Conservation (phyloP, 1,140 invertebrate genomes). For the Gryon sp. region DNA sequence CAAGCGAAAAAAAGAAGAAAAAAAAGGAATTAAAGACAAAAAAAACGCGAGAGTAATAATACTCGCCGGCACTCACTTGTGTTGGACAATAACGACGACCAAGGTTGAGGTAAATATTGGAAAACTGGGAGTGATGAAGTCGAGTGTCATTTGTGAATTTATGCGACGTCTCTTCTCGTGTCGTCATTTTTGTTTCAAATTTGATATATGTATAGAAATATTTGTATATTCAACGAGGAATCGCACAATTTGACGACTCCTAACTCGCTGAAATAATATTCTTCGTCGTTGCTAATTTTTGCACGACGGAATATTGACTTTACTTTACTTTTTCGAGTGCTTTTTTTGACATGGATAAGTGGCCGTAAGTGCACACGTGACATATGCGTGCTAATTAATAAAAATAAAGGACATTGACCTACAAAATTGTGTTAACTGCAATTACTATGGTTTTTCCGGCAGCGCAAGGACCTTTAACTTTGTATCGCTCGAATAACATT, state of each 20-base stretch:
- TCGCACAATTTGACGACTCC: too few relatives aligned
- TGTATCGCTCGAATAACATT: background rate
- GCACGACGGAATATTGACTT: slow-evolving; percentile 12
- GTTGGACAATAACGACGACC: slow-evolving; percentile 35
- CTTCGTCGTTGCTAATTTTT: slow-evolving; percentile 26
- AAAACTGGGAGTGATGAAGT: slow-evolving; percentile 48
- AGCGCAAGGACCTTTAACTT: background rate
- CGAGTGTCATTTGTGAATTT: slow-evolving; percentile 52
- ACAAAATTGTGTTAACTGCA: slow-evolving; percentile 22
- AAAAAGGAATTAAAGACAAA: background rate
- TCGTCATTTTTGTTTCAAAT: slow-evolving; percentile 21
- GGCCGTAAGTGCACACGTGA: too few relatives aligned
- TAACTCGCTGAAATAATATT: slow-evolving; percentile 20
- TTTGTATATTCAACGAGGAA: too few relatives aligned
- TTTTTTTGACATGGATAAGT: slow-evolving; percentile 7
- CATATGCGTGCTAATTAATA: slow-evolving; percentile 7
- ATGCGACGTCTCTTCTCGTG: slow-evolving; percentile 1
- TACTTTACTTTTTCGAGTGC: background rate
- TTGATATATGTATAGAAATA: slow-evolving; percentile 3
- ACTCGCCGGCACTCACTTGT: slow-evolving; percentile 35
- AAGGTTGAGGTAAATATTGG: slow-evolving; percentile 56
- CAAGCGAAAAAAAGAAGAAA: slow-evolving; percentile 14
- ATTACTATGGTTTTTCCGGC: slow-evolving; percentile 2
- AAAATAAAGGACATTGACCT: slow-evolving; percentile 14
- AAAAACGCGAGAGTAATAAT: slow-evolving; percentile 24